These are phyloP conservation scores for Phrixothrix hirtus DNA, from an alignment of 2,888 invertebrate genomes.

Conservation along the genomic window DNA sequence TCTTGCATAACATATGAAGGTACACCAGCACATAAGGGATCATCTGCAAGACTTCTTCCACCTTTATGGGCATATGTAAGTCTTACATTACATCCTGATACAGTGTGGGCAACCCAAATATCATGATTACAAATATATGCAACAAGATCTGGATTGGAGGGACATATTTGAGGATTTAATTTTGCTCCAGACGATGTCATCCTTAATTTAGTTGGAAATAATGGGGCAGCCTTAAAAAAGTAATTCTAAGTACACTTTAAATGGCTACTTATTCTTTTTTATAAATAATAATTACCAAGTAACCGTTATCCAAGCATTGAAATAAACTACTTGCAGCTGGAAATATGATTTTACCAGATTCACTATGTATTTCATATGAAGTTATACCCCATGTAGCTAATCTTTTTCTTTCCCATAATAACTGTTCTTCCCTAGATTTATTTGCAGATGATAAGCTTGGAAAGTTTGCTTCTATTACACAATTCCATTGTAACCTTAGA, in stretches of 20 bases:
- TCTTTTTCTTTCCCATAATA: slow-evolving; percentile 89
- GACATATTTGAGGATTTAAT: slow-evolving; percentile 83
- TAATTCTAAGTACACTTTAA: slow-evolving; percentile 20
- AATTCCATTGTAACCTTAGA: slow-evolving; percentile 73
- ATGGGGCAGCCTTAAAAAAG: slow-evolving; percentile 60
- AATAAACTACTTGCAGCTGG: slow-evolving; percentile 88
- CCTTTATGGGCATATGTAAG: slow-evolving; percentile 73
- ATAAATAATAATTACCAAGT: slow-evolving; percentile 60
- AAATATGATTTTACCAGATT: slow-evolving; percentile 85
- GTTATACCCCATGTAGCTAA: slow-evolving; percentile 93
- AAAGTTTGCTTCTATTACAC: slow-evolving; percentile 77
- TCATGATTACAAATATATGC: slow-evolving; percentile 91
- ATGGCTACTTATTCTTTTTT: too few relatives aligned
- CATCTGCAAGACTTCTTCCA: slow-evolving; percentile 71
- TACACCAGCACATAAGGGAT: slow-evolving; percentile 89
- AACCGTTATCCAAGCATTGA: slow-evolving; percentile 77
- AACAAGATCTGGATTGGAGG: slow-evolving; percentile 76
- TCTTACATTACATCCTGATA: slow-evolving; percentile 69
- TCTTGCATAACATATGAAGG: slow-evolving; percentile 99
- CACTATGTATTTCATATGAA: slow-evolving; percentile 84
- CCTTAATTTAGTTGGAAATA: slow-evolving; percentile 71
- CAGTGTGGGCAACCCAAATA: slow-evolving; percentile 81
- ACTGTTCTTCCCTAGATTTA: slow-evolving; percentile 82
- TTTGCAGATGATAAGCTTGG: slow-evolving; percentile 63
- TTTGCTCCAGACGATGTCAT: slow-evolving; percentile 69